Conservation (phyloP, 1,140 invertebrate species). For the Probaryconus sp. region DNA sequence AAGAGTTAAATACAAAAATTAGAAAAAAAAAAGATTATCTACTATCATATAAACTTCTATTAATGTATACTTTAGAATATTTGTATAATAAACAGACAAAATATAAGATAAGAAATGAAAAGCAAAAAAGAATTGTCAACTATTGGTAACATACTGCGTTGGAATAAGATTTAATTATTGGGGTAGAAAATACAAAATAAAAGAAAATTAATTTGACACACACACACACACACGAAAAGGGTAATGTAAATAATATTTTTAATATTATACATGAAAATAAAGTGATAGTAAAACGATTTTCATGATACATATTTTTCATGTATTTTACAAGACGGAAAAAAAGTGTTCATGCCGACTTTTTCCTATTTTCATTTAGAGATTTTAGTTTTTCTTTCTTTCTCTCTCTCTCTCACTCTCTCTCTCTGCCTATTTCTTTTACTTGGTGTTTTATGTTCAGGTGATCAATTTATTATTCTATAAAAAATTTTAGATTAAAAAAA, state of each 20-base stretch:
- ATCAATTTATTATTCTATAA: no score
- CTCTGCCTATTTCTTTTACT: background rate
- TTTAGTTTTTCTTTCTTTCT: background rate
- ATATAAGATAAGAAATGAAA: conserved; percentile 24
- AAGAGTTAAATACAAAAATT: conserved; percentile 20
- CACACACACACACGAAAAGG: conserved; percentile 55
- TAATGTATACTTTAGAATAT: conserved; percentile 61
- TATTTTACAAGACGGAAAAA: conserved; percentile 36
- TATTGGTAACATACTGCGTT: conserved; percentile 19
- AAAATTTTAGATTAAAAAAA: no score
- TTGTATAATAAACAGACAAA: conserved; percentile 55
- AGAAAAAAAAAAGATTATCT: conserved; percentile 45
- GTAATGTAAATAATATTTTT: conserved; percentile 62
- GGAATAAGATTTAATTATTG: conserved; percentile 10
- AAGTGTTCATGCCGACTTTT: conserved; percentile 49
- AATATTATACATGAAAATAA: conserved; percentile 61
- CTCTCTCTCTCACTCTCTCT: background rate
- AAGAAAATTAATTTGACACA: conserved; percentile 40
- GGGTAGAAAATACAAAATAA: conserved; percentile 7
- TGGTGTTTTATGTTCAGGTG: no score
- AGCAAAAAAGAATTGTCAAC: conserved; percentile 33
- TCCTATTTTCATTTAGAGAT: conserved; percentile 6
- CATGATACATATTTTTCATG: conserved; percentile 60
- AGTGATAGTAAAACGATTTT: conserved; percentile 62
- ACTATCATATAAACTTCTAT: conserved; percentile 59